Conservation (phyloP, 1,140 invertebrate species). For the Macrocentrus cingulum region DNA sequence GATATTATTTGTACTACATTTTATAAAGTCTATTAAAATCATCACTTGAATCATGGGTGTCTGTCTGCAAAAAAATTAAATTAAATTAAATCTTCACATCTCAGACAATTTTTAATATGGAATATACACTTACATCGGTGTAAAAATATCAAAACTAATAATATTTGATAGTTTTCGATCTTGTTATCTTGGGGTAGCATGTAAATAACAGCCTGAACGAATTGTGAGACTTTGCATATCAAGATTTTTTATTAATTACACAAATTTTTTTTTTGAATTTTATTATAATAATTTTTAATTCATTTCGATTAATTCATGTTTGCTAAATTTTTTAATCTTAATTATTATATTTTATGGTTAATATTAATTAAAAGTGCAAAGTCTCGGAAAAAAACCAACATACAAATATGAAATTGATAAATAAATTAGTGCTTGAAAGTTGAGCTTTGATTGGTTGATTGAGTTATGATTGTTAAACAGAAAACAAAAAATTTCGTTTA, state of each 20-base stretch:
- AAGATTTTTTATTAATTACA: too few species aligned
- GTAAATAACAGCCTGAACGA: conserved; percentile 51
- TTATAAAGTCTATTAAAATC: too few species aligned
- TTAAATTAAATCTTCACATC: too few species aligned
- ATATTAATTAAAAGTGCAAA: conserved; percentile 17
- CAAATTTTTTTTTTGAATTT: too few species aligned
- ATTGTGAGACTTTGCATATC: conserved; percentile 40
- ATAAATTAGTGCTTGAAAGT: conserved; percentile 20
- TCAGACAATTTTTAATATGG: conserved; percentile 51
- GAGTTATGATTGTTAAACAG: conserved; percentile 1
- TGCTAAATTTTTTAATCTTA: too few species aligned
- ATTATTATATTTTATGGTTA: too few species aligned
- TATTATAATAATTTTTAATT: too few species aligned
- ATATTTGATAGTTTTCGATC: conserved; percentile 30
- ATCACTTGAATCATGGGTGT: too few species aligned
- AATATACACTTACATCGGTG: conserved; percentile 38
- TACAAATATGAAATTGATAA: conserved; percentile 8
- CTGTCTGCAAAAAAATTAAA: too few species aligned
- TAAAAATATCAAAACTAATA: conserved; percentile 39
- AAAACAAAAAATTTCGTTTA: neutral
- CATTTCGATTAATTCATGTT: too few species aligned
- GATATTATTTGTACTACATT: too few species aligned
- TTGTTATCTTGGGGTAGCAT: conserved; percentile 48
- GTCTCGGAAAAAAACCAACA: conserved; percentile 11
- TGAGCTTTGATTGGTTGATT: conserved; percentile 28